phyloP scores from a whole-genome alignment of 2,113 vertebrate species.

The Nothocercus nigrocapillus region DNA sequence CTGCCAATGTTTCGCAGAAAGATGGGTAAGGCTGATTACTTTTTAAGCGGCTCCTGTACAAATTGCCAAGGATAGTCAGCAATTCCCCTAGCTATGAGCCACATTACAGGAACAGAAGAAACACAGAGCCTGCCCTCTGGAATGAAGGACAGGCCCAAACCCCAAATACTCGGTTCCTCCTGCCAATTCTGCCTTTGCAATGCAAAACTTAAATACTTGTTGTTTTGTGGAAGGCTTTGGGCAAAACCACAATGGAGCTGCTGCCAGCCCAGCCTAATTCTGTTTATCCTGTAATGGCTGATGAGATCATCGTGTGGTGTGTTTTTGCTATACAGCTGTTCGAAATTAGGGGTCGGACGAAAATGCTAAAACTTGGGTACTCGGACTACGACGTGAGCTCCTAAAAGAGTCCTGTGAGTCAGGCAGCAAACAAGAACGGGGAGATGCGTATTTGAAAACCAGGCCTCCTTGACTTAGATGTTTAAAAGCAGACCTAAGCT shows the following conservation, averaged over 20 bases:
- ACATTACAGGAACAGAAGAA: not conserved
- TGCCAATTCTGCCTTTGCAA: not conserved
- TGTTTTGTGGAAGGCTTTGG: conserved; percentile 30
- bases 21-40: not conserved
- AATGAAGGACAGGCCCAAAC: not conserved
- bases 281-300: conserved; percentile 56
- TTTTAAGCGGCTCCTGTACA: not conserved
- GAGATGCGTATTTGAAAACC: not conserved
- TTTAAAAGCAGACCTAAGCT: not conserved
- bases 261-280: conserved; percentile 20
- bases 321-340: conserved; percentile 54
- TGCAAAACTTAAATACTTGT: not conserved
- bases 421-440: not conserved
- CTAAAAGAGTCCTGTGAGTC: not conserved
- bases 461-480: not conserved
- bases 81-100: not conserved
- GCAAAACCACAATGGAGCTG: conserved; percentile 38
- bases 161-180: not conserved
- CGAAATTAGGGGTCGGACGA: conserved; percentile 45
- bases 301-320: conserved; percentile 59
- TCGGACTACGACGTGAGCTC: not conserved
- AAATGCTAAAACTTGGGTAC: not conserved
- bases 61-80: not conserved
- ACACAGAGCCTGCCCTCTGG: not conserved
- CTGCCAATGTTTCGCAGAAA: not conserved